These are phyloP conservation scores for human DNA, from an alignment of 2,113 vertebrate species.

Conservation along the genomic window GRCh38 chr17:79545501-79546000, in stretches of 20 bases:
- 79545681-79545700: conserved; percentile 70
- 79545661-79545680: conserved; percentile 77
- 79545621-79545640: conserved; percentile 76
- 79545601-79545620: conserved; percentile 73
- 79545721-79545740: background rate
- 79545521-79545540: background rate
- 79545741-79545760: background rate
- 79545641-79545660: conserved; percentile 81
- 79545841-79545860: accelerated
- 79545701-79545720: background rate
- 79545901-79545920: background rate
- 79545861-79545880: background rate
- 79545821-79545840: too few species aligned
- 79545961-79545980: too few species aligned
- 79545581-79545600: background rate
- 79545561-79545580: conserved; percentile 64
- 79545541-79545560: conserved; percentile 46
- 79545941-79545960: background rate
- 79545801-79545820: too few species aligned
- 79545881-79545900: accelerated
- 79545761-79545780: background rate
- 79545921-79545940: background rate
- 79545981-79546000: accelerated
- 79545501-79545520: background rate
- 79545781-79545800: background rate